A percentile compares a stretch with the other conserved stretches of the same genome.
Evolutionary conservation across 1,140 invertebrate genomes (phyloP).

Genomic region (Holcopasites calliopsidis): DNA sequence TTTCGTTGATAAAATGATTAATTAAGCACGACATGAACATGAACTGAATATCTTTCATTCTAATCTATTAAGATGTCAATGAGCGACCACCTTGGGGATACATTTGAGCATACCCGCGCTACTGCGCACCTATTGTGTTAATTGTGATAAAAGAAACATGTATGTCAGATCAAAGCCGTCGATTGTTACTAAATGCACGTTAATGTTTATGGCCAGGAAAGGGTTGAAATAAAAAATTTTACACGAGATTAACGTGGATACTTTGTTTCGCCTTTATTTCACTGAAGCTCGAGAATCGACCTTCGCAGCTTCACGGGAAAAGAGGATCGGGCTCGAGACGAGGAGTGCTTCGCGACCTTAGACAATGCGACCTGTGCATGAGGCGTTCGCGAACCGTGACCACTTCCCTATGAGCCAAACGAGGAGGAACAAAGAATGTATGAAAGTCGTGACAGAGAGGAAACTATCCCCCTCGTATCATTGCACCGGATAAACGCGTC

Average conservation of each 20-base stretch:
- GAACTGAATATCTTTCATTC: neutral
- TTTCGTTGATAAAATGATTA: constrained; percentile 53
- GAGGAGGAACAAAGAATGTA: constrained; percentile 10
- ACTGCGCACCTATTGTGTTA: neutral
- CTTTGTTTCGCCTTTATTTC: constrained; percentile 31
- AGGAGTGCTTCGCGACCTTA: constrained; percentile 38
- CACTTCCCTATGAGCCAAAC: constrained; percentile 17
- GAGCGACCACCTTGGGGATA: neutral
- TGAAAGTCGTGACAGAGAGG: constrained; percentile 18
- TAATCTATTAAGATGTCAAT: neutral
- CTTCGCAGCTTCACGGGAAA: neutral
- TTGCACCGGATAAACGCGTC: constrained; percentile 29
- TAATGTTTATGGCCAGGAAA: too few relatives aligned
- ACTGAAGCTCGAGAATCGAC: constrained; percentile 9
- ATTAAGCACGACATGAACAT: constrained; percentile 26
- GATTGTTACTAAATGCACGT: too few relatives aligned
- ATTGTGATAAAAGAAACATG: neutral
- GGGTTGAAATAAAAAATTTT: too few relatives aligned
- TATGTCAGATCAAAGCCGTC: neutral
- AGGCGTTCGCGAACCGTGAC: constrained; percentile 33
- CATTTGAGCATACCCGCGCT: neutral
- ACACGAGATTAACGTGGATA: too few relatives aligned
- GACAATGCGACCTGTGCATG: constrained; percentile 31
- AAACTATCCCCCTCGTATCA: constrained; percentile 17
- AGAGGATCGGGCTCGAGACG: constrained; percentile 13